Conservation (phyloP, 2,888 invertebrate species). For the Calliphora vomitoria region DNA sequence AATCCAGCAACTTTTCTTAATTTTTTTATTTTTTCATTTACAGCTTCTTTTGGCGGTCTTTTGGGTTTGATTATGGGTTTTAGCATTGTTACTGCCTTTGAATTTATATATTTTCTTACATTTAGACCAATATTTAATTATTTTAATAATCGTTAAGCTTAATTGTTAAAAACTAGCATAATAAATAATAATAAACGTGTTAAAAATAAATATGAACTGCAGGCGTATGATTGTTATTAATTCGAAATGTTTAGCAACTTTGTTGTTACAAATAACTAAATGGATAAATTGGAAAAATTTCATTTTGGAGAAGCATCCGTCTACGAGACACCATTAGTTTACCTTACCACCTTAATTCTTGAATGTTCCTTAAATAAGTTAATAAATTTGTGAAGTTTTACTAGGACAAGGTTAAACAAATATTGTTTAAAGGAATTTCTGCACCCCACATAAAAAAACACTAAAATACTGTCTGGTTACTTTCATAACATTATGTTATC, state of each 20-base stretch:
- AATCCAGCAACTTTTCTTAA: neutral
- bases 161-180: conserved; percentile 23
- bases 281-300: too few relatives aligned
- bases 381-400: too few relatives aligned
- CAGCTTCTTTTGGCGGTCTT: conserved; percentile 90
- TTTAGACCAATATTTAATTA: conserved; percentile 86
- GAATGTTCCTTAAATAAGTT: too few relatives aligned
- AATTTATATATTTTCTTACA: conserved; percentile 87
- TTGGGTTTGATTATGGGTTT: conserved; percentile 89
- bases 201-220: neutral
- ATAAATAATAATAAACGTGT: conserved; percentile 16
- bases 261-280: too few relatives aligned
- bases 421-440: too few relatives aligned
- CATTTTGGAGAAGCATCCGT: too few relatives aligned
- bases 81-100: conserved; percentile 89
- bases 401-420: too few relatives aligned
- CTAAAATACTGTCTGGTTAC: too few relatives aligned
- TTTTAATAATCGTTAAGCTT: conserved; percentile 76
- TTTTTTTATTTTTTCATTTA: conserved; percentile 81
- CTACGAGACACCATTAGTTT: too few relatives aligned
- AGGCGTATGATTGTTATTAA: conserved; percentile 37
- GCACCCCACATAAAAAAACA: too few relatives aligned
- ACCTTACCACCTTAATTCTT: too few relatives aligned
- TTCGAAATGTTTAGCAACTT: conserved; percentile 2
- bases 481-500: neutral